A percentile compares a stretch with the other conserved stretches of the same genome.
Evolutionary conservation across 2,888 invertebrate species (phyloP).

Genomic region (Brachyptera putata): DNA sequence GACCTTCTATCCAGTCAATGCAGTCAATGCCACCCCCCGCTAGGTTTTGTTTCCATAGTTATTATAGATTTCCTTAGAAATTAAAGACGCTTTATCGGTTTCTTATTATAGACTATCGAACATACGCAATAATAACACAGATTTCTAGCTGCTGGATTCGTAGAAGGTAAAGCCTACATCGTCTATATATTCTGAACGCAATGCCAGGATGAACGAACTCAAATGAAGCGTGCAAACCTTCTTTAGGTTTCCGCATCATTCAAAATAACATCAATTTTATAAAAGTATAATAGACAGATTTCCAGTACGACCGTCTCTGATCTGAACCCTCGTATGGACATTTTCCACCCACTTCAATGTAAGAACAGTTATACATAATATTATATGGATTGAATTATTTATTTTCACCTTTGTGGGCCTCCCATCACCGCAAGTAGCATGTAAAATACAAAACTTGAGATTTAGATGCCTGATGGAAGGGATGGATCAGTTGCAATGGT

Average conservation of each 20-base stretch:
- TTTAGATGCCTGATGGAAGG: no score
- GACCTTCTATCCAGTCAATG: not conserved
- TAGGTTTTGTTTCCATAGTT: constrained; percentile 7
- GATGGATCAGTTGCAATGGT: no score
- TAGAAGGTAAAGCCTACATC: no score
- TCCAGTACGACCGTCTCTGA: no score
- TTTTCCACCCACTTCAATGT: constrained; percentile 3
- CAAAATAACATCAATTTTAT: constrained; percentile 16
- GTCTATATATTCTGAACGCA: not conserved
- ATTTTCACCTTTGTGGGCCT: no score
- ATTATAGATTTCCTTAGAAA: constrained; percentile 18
- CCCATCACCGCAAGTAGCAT: no score
- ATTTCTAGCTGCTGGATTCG: no score
- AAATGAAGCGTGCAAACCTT: constrained; percentile 8
- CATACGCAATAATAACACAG: not conserved
- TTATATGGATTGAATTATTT: no score
- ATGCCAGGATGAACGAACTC: constrained; percentile 8
- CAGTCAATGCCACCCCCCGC: not conserved
- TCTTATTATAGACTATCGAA: not conserved
- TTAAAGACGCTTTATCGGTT: not conserved
- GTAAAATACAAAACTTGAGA: no score
- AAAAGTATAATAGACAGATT: constrained; percentile 3
- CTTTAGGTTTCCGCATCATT: constrained; percentile 19
- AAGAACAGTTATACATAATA: no score
- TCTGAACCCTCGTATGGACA: no score